These are phyloP conservation scores for Enteromius radiatus DNA, from an alignment of 2,797 vertebrate genomes.

Conservation along the genomic window DNA sequence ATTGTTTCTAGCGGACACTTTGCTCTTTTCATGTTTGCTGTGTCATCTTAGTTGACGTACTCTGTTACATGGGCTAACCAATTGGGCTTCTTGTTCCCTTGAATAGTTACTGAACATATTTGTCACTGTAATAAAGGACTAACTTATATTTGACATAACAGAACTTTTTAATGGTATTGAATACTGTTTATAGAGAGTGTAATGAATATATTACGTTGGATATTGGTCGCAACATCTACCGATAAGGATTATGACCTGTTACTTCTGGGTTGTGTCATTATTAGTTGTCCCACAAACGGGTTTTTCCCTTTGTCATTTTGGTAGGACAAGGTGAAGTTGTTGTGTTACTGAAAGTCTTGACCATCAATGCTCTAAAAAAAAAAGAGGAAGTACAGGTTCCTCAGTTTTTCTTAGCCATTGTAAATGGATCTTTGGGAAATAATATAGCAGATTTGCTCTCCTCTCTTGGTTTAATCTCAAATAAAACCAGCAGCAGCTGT, in stretches of 20 bases:
- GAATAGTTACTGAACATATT: not conserved
- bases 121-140: not conserved
- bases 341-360: conserved; percentile 3
- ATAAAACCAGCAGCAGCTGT: conserved; percentile 42
- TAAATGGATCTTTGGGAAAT: conserved; percentile 1
- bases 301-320: not conserved
- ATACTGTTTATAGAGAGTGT: not conserved
- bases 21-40: conserved; percentile 22
- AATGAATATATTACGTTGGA: not conserved
- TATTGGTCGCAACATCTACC: conserved; percentile 7
- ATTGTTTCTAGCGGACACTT: conserved; percentile 12
- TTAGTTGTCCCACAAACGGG: not conserved
- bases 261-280: not conserved
- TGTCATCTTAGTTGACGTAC: not conserved
- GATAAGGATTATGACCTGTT: conserved; percentile 10
- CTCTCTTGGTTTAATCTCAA: conserved; percentile 35
- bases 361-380: not conserved
- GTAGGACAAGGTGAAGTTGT: not conserved
- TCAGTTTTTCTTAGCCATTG: not conserved
- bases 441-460: conserved; percentile 22
- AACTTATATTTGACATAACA: not conserved
- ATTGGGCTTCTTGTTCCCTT: not conserved
- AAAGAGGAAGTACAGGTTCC: conserved; percentile 8
- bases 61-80: conserved; percentile 1
- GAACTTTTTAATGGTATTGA: not conserved